Evolutionary conservation across 2,113 vertebrate species (phyloP).

Genomic region (Aplodontia rufa): DNA sequence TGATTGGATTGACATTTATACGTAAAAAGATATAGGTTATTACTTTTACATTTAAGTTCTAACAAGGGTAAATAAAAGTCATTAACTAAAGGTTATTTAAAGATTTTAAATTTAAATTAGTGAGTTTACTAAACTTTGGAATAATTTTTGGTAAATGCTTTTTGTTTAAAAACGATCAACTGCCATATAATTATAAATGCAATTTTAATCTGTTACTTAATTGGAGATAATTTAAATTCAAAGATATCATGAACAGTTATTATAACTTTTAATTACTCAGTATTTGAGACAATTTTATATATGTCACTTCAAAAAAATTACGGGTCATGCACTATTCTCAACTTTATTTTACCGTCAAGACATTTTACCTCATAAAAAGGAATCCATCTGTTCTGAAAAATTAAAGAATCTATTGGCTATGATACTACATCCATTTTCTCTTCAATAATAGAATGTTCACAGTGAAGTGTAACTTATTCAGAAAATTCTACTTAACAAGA

Average conservation of each 20-base stretch:
- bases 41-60: constrained; percentile 67
- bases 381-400: not conserved
- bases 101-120: constrained; percentile 70
- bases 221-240: constrained; percentile 75
- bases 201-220: constrained; percentile 73
- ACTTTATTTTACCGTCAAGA: constrained; percentile 49
- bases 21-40: constrained; percentile 59
- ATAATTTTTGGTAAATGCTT: constrained; percentile 70
- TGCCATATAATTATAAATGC: constrained; percentile 69
- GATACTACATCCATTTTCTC: not conserved
- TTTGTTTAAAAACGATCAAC: constrained; percentile 69
- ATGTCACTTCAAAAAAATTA: constrained; percentile 49
- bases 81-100: constrained; percentile 69
- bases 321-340: constrained; percentile 13
- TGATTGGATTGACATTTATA: constrained; percentile 65
- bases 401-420: not conserved
- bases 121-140: constrained; percentile 53
- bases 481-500: constrained; percentile 13
- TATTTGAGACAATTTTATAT: constrained; percentile 54
- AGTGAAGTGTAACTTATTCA: constrained; percentile 10
- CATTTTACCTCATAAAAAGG: constrained; percentile 49
- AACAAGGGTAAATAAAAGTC: constrained; percentile 71
- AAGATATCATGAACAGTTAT: constrained; percentile 62
- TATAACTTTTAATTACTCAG: constrained; percentile 71
- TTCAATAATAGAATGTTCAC: not conserved